A percentile compares a stretch with the other conserved stretches of the same genome.
These are phyloP conservation scores for Chelonoidis abingdonii DNA, from an alignment of 2,113 vertebrate species.

Conservation along the genomic window DNA sequence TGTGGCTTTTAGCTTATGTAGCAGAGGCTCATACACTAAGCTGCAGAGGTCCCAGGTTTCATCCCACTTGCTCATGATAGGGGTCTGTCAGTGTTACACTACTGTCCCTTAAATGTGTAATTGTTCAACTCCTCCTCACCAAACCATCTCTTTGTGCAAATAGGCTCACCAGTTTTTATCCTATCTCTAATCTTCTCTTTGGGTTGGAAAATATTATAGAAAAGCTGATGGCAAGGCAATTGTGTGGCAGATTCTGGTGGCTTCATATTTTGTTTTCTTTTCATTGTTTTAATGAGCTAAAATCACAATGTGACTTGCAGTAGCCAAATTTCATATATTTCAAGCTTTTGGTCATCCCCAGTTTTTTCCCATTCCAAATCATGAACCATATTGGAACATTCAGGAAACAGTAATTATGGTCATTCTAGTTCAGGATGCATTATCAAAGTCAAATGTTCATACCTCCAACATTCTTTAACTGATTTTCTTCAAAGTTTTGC, in stretches of 20 bases:
- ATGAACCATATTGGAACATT: not conserved
- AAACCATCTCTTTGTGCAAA: not conserved
- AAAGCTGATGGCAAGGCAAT: not conserved
- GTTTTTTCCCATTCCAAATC: not conserved
- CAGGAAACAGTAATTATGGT: not conserved
- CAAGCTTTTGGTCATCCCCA: not conserved
- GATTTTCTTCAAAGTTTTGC: not conserved
- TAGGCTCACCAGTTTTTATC: not conserved
- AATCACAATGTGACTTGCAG: not conserved
- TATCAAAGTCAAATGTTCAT: not conserved
- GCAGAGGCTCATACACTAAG: too few species aligned
- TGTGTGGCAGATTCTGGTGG: not conserved
- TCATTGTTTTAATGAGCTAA: not conserved
- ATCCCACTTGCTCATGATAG: too few species aligned
- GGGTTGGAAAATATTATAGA: not conserved
- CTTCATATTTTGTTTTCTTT: not conserved
- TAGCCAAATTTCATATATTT: not conserved
- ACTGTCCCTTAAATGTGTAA: not conserved
- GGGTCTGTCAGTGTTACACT: too few species aligned
- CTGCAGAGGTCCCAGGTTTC: too few species aligned
- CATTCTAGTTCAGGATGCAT: not conserved
- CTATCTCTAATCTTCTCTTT: not conserved
- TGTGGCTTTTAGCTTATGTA: too few species aligned
- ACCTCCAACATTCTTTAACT: not conserved
- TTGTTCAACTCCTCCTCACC: not conserved